Conservation (phyloP, 2,113 vertebrate species). For the Channa argus region DNA sequence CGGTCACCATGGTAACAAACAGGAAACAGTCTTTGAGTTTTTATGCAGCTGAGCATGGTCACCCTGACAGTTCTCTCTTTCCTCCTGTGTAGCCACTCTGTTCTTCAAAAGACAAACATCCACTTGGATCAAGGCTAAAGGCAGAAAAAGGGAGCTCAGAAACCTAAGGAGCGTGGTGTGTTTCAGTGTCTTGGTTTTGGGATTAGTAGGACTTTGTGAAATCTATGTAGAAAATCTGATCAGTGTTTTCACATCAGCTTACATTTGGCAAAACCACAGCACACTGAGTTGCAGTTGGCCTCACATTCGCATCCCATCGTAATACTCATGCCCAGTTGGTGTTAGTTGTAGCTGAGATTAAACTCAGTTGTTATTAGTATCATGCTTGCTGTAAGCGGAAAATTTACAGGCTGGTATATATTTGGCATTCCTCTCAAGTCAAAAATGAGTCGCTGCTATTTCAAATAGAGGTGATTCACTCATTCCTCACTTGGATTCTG, state of each 20-base stretch:
- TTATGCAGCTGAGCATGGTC: slow-evolving; percentile 58
- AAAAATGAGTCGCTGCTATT: slow-evolving; percentile 70
- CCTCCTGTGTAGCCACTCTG: slow-evolving; percentile 69
- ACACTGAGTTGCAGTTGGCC: slow-evolving; percentile 40
- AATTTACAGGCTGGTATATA: slow-evolving; percentile 43
- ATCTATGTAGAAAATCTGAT: slow-evolving; percentile 41
- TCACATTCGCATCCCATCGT: slow-evolving; percentile 37
- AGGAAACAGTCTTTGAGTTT: slow-evolving; percentile 67
- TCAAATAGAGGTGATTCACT: slow-evolving; percentile 75
- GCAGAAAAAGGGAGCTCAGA: slow-evolving; percentile 63
- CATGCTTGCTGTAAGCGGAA: background rate
- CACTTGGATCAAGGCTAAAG: slow-evolving; percentile 64
- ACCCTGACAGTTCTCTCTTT: slow-evolving; percentile 57
- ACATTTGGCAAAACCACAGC: slow-evolving; percentile 56
- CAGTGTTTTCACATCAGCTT: slow-evolving; percentile 64
- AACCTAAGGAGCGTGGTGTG: slow-evolving; percentile 38
- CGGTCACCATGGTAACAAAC: slow-evolving; percentile 69
- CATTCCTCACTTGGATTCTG: slow-evolving; percentile 64
- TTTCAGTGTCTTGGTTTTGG: slow-evolving; percentile 51
- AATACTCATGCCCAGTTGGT: slow-evolving; percentile 22
- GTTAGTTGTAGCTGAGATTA: slow-evolving; percentile 19
- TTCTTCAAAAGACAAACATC: slow-evolving; percentile 69
- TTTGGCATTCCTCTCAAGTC: slow-evolving; percentile 66
- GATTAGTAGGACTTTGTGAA: slow-evolving; percentile 37
- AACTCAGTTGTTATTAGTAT: slow-evolving; percentile 7